Percentiles rank a stretch among this genome's conserved stretches.
Conservation (phyloP, 2,113 vertebrate species). For the Gambusia affinis region DNA sequence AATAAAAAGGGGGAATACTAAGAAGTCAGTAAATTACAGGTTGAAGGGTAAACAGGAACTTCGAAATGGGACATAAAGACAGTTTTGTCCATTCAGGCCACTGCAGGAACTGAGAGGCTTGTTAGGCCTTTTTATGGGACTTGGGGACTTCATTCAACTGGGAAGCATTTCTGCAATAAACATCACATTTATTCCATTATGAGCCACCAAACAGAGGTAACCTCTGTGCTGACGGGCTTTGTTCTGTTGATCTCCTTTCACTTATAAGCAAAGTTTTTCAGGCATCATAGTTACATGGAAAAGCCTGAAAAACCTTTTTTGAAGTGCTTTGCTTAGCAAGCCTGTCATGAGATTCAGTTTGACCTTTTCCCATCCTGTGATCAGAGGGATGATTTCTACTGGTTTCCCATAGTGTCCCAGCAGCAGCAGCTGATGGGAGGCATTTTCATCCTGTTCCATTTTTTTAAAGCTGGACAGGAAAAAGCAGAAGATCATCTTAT, state of each 20-base stretch:
- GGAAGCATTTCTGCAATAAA: slow-evolving; percentile 36
- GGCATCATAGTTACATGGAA: background rate
- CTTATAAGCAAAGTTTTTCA: background rate
- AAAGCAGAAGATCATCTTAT: slow-evolving; percentile 14
- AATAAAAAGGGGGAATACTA: background rate
- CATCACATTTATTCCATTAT: slow-evolving; percentile 45
- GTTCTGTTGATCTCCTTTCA: background rate
- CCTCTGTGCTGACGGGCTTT: slow-evolving; percentile 24
- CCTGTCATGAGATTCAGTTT: background rate
- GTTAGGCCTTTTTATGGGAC: slow-evolving; percentile 22
- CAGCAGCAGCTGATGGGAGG: slow-evolving; percentile 21
- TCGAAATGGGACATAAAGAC: background rate
- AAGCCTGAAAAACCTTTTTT: background rate
- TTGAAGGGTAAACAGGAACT: background rate
- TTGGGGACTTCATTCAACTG: slow-evolving; percentile 44
- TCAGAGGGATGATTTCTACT: slow-evolving; percentile 16
- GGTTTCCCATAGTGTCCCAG: slow-evolving; percentile 21
- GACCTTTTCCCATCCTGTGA: background rate
- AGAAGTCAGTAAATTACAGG: background rate
- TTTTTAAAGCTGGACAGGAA: slow-evolving; percentile 33
- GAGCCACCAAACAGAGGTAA: slow-evolving; percentile 47
- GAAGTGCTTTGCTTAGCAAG: background rate
- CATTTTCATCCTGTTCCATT: slow-evolving; percentile 51
- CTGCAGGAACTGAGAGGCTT: slow-evolving; percentile 20
- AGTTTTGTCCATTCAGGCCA: background rate